phyloP scores from a whole-genome alignment of 2,113 vertebrate species.

The Vulpes ferrilata region DNA sequence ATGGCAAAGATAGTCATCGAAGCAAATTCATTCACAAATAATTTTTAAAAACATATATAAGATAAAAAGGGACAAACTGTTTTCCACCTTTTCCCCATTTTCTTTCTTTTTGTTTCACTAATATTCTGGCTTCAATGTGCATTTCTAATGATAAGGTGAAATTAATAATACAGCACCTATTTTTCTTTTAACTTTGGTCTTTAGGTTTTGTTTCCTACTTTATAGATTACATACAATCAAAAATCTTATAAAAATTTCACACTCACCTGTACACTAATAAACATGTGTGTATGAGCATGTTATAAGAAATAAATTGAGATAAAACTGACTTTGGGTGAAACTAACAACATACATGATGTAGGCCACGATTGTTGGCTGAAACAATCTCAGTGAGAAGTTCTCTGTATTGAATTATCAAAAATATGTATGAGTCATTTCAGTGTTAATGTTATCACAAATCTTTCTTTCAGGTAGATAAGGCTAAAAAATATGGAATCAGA shows the following conservation, averaged over 20 bases:
- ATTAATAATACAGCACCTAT: not conserved
- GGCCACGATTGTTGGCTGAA: not conserved
- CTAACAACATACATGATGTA: not conserved
- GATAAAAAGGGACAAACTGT: not conserved
- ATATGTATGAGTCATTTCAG: not conserved
- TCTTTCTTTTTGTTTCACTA: not conserved
- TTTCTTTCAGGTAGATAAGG: not conserved
- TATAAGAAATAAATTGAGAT: not conserved
- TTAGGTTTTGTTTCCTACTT: not conserved
- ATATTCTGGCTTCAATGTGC: not conserved
- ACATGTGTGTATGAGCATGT: not conserved
- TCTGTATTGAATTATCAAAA: not conserved
- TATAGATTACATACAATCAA: not conserved
- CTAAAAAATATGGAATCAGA: not conserved
- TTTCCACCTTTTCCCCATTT: not conserved
- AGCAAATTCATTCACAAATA: not conserved
- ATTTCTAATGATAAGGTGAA: not conserved
- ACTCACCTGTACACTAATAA: not conserved
- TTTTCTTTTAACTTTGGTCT: constrained; percentile 25
- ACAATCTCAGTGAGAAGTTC: not conserved
- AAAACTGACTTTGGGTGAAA: not conserved
- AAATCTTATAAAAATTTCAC: not conserved
- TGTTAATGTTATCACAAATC: not conserved
- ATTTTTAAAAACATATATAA: not conserved
- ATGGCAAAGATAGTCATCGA: not conserved